Evolutionary conservation across 2,888 invertebrate genomes (phyloP).

Genomic region (Chymomyza procnemis): DNA sequence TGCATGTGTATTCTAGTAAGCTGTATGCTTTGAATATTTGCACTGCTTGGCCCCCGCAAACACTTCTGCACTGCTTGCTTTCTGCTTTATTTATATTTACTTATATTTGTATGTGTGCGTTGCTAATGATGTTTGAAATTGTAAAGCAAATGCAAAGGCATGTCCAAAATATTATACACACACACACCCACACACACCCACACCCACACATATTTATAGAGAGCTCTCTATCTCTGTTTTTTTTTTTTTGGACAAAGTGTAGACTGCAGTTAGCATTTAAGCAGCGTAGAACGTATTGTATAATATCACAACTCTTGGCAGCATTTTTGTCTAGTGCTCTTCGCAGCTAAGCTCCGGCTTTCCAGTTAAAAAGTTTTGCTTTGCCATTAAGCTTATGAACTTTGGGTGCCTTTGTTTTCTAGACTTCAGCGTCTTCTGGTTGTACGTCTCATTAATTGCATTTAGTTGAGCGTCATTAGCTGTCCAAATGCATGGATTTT

Average conservation of each 20-base stretch:
- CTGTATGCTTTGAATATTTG: conserved; percentile 32
- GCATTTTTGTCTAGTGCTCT: too few relatives aligned
- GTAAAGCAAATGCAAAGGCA: conserved; percentile 68
- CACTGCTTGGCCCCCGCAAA: neutral
- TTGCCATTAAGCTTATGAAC: too few relatives aligned
- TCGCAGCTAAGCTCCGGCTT: too few relatives aligned
- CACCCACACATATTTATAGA: neutral
- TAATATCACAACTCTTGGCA: neutral
- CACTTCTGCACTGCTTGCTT: neutral
- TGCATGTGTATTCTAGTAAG: conserved; percentile 20
- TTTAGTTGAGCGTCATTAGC: too few relatives aligned
- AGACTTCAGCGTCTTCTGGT: too few relatives aligned
- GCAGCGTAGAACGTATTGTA: too few relatives aligned
- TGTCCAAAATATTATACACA: conserved; percentile 46
- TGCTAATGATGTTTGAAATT: conserved; percentile 77
- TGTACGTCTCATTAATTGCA: too few relatives aligned
- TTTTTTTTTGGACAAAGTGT: conserved; percentile 11
- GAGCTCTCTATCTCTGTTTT: conserved; percentile 7
- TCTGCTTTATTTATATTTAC: neutral
- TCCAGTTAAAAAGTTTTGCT: too few relatives aligned
- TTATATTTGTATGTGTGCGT: conserved; percentile 50
- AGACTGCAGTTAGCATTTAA: neutral
- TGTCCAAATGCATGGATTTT: too few relatives aligned
- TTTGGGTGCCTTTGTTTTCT: too few relatives aligned
- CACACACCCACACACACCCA: conserved; percentile 17